These are phyloP conservation scores for Scelioninae gen. 2 DNA, from an alignment of 2,888 invertebrate genomes.

Conservation along the genomic window DNA sequence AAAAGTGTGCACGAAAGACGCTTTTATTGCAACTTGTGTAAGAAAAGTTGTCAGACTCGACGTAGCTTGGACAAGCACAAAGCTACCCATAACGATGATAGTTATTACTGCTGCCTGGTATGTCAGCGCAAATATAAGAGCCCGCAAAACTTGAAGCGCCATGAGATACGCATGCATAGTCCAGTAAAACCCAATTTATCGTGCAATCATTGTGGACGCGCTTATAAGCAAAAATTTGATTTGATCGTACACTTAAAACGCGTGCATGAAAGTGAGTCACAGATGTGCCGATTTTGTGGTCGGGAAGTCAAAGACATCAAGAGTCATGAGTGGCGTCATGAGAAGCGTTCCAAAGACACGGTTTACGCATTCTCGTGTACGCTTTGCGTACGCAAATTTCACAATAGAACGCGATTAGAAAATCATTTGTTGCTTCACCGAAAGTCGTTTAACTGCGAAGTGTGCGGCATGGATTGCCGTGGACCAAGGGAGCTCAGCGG, in stretches of 20 bases:
- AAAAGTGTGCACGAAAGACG: conserved; percentile 58
- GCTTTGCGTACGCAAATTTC: conserved; percentile 65
- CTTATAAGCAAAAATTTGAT: conserved; percentile 64
- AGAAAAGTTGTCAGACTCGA: conserved; percentile 54
- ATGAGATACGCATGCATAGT: conserved; percentile 53
- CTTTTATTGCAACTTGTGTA: conserved; percentile 61
- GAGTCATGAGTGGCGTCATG: conserved; percentile 67
- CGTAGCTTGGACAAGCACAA: conserved; percentile 53
- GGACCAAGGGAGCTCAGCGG: conserved; percentile 62
- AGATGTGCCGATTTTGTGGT: conserved; percentile 67
- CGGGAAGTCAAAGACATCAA: conserved; percentile 65
- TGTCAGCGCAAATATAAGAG: conserved; percentile 58
- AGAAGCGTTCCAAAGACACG: conserved; percentile 58
- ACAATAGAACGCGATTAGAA: conserved; percentile 64
- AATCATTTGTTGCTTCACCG: conserved; percentile 65
- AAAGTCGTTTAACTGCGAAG: conserved; percentile 62
- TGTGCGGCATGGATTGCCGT: conserved; percentile 63
- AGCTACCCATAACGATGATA: conserved; percentile 26
- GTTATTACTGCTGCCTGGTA: conserved; percentile 41
- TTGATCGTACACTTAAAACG: conserved; percentile 62
- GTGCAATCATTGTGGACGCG: conserved; percentile 65
- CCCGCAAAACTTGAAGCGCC: conserved; percentile 57
- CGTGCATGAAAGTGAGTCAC: conserved; percentile 56
- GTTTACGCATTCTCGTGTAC: conserved; percentile 62
- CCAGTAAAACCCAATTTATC: conserved; percentile 52